A percentile compares a stretch with the other conserved stretches of the same genome.
phyloP scores from a whole-genome alignment of 2,113 vertebrate genomes.

The Camelus dromedarius region DNA sequence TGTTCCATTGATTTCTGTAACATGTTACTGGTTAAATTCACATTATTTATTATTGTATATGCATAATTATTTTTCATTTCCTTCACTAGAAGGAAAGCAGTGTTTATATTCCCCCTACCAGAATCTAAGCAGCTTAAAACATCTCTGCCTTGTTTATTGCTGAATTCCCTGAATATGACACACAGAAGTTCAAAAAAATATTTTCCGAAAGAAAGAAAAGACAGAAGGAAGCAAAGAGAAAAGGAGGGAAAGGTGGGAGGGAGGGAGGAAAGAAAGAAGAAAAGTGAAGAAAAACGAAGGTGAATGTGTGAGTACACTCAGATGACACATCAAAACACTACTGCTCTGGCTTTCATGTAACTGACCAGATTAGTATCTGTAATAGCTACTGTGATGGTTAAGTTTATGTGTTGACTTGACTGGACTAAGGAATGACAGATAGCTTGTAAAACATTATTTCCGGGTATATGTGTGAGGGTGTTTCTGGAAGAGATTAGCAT shows the following conservation, averaged over 20 bases:
- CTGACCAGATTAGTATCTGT: not conserved
- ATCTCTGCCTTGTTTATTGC: not conserved
- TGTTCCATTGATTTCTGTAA: not conserved
- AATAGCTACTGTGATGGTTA: not conserved
- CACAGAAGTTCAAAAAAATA: not conserved
- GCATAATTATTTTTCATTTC: not conserved
- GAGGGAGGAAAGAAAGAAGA: not conserved
- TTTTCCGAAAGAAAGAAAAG: not conserved
- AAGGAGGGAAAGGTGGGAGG: fast-evolving
- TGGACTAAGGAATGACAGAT: not conserved
- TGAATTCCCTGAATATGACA: not conserved
- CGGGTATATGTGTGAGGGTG: not conserved
- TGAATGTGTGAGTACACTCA: not conserved
- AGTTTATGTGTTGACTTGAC: not conserved
- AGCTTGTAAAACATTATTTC: not conserved
- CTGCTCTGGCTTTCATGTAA: not conserved
- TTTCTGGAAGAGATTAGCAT: not conserved
- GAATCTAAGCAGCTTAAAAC: not conserved
- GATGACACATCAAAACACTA: not conserved
- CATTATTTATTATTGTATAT: not conserved
- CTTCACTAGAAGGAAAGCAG: not conserved
- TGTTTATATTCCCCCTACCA: not conserved
- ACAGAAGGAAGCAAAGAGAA: not conserved
- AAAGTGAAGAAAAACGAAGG: not conserved
- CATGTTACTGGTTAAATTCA: not conserved